Evolutionary conservation across 2,888 invertebrate genomes (phyloP).

Genomic region (Cyaniris semiargus): DNA sequence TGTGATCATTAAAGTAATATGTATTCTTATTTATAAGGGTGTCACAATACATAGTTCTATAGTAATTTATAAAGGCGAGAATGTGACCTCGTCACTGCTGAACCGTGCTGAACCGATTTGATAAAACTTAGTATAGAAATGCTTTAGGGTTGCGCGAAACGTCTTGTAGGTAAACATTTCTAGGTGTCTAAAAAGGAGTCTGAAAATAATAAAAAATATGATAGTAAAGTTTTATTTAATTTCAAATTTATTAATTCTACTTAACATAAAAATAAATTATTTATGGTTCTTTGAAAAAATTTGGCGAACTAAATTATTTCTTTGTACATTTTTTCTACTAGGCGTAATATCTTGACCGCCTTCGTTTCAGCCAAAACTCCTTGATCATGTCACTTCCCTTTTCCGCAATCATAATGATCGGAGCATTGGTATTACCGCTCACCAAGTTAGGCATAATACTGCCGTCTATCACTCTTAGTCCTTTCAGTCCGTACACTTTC

Average conservation of each 20-base stretch:
- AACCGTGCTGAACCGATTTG: no score
- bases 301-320: background rate
- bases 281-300: background rate
- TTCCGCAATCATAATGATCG: slow-evolving; percentile 94
- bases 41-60: no score
- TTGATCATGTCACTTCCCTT: slow-evolving; percentile 94
- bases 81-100: no score
- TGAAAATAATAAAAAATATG: background rate
- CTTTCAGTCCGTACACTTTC: slow-evolving; percentile 88
- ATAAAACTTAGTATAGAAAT: background rate
- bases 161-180: background rate
- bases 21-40: background rate
- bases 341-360: slow-evolving; percentile 68
- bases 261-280: background rate
- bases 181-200: background rate
- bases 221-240: background rate
- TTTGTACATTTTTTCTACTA: slow-evolving; percentile 53
- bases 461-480: slow-evolving; percentile 90
- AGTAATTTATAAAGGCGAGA: no score
- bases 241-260: background rate
- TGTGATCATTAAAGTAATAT: background rate
- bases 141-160: no score
- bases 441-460: slow-evolving; percentile 93
- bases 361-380: slow-evolving; percentile 87
- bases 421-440: slow-evolving; percentile 93